Evolutionary conservation across 2,797 vertebrate genomes (phyloP).

Genomic region (Corythornis leucogaster): DNA sequence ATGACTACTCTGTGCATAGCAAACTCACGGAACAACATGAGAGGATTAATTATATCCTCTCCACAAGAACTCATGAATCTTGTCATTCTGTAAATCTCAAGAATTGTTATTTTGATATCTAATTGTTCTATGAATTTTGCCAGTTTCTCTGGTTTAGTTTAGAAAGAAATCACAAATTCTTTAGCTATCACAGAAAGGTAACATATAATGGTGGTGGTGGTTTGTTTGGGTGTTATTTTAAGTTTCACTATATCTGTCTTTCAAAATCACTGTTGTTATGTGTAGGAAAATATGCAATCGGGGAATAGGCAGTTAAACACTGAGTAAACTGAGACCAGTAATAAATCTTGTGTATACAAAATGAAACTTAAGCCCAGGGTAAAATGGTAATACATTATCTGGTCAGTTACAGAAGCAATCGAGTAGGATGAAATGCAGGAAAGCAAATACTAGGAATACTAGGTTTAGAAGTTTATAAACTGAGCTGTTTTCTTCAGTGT

Average conservation of each 20-base stretch:
- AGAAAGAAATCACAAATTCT: background rate
- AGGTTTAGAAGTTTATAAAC: background rate
- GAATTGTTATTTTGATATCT: background rate
- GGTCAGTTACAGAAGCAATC: background rate
- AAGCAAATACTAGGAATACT: background rate
- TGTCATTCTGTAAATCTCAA: conserved; percentile 2
- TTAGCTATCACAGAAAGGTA: background rate
- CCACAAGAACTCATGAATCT: background rate
- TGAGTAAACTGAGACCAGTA: conserved; percentile 6
- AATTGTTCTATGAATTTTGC: background rate
- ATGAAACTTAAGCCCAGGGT: background rate
- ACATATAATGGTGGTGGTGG: background rate
- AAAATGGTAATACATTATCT: background rate
- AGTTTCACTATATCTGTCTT: background rate
- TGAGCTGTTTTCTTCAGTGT: background rate
- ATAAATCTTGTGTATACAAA: background rate
- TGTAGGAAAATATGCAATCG: conserved; percentile 5
- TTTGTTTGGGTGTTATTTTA: background rate
- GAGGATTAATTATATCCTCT: background rate
- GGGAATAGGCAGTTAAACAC: background rate
- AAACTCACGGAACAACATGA: background rate
- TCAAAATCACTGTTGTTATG: background rate
- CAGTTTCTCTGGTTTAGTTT: background rate
- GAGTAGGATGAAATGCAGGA: background rate
- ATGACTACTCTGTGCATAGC: background rate